Evolutionary conservation across 2,113 vertebrate genomes (phyloP).

Genomic region (Phylloscopus whistleri): DNA sequence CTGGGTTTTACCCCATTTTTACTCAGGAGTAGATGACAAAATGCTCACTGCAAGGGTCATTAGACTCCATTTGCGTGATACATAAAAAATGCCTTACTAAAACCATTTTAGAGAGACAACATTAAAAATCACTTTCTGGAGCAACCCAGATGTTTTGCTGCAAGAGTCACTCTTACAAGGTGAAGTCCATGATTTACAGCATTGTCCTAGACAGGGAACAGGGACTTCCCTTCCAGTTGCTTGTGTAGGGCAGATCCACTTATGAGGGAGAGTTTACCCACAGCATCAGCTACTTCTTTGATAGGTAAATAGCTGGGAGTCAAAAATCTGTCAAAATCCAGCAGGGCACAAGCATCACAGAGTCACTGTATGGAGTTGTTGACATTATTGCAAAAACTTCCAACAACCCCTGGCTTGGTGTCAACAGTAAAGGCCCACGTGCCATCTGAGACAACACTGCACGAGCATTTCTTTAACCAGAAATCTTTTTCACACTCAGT

Average conservation of each 20-base stretch:
- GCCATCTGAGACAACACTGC: not conserved
- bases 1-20: not conserved
- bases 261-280: not conserved
- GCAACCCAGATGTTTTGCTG: not conserved
- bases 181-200: not conserved
- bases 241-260: not conserved
- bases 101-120: not conserved
- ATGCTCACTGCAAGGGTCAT: not conserved
- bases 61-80: not conserved
- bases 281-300: not conserved
- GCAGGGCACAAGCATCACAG: not conserved
- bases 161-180: not conserved
- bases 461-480: constrained; percentile 4
- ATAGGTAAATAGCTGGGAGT: not conserved
- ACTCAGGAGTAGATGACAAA: not conserved
- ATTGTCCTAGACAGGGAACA: not conserved
- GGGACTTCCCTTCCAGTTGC: not conserved
- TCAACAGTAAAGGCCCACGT: not conserved
- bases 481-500: not conserved
- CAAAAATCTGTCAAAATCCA: constrained; percentile 1
- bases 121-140: not conserved
- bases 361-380: not conserved
- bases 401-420: not conserved
- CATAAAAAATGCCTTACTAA: not conserved
- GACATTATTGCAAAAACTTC: not conserved